Base-by-base conservation (phyloP, 2,888 invertebrate species). In the Ceriagrion tenellum region DNA sequence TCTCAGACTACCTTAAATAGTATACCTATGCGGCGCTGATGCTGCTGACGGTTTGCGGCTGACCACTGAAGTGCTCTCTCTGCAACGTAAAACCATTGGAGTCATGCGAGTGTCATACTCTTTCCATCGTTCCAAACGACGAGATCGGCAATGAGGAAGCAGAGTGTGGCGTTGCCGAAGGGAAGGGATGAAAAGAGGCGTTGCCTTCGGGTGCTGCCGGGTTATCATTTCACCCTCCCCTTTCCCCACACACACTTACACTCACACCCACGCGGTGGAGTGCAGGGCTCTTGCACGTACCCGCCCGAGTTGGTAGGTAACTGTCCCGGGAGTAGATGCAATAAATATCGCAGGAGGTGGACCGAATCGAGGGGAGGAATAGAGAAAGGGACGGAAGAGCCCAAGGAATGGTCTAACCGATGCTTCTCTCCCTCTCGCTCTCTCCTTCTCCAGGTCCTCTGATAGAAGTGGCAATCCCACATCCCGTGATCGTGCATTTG, bases 281-380 rank as follows among this genome's bases (percentile, higher is more conserved):
- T n/a, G n/a, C n/a, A n/a, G n/a, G n/a, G n/a, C n/a, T n/a, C n/a
- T n/a, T n/a, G 35, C 81, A 81, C 81, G 81, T 81, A 81, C 47
- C 47, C 81, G 81, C 47, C 47, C 4, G n/a, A n/a, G n/a, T n/a
- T n/a, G 35, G 35, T n/a, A 35, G 35, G 30, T 81, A 81, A 81
- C 81, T 81, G 81, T 81, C 81, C 81, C 30, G 81, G 81, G 30
- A 81, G 81, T 81, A 1, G 26, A 81, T 81, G 81, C 81, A 81
- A 81, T 81, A 81, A 81, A 81, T 81, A 81, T 81, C 81, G 30
- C 35, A 35, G 81, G 30, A 81, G 81, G 81, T 81, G 81, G 81
- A 81, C 81, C 81, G 81, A 81, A 81, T 81, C 81, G 35, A 81
- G 35, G n/a, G 13, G 35, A 4, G 12, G 30, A n/a, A n/a, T n/a